These are phyloP conservation scores for Caenorhabditis virilis DNA, from an alignment of 2,888 invertebrate genomes.

Conservation along the genomic window DNA sequence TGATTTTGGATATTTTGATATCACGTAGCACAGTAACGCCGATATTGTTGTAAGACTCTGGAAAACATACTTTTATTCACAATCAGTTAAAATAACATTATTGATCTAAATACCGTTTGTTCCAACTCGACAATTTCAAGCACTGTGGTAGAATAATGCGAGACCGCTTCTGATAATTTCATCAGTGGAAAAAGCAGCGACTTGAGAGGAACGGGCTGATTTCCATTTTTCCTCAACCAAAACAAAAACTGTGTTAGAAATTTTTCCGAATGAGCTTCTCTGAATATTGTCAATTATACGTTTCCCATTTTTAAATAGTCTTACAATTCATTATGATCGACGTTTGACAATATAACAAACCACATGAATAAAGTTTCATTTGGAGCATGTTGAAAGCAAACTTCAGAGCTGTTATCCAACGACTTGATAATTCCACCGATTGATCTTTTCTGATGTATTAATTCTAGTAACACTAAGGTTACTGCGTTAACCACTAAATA, in stretches of 20 bases:
- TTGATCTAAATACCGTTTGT: too few species aligned
- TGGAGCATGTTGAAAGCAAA: slow-evolving; percentile 18
- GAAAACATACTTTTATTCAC: too few species aligned
- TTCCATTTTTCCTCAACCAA: background rate
- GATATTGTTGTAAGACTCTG: too few species aligned
- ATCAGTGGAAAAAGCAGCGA: background rate
- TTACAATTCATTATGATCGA: background rate
- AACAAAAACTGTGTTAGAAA: slow-evolving; percentile 12
- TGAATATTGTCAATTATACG: slow-evolving; percentile 9
- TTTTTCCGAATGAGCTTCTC: background rate
- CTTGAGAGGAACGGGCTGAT: background rate
- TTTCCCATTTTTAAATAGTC: background rate
- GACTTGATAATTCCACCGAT: background rate
- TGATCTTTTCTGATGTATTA: background rate
- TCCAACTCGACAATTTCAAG: too few species aligned
- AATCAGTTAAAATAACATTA: too few species aligned
- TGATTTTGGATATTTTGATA: too few species aligned
- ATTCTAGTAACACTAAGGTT: too few species aligned
- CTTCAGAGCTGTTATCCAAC: background rate
- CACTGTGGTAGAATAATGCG: too few species aligned
- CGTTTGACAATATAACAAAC: slow-evolving; percentile 3
- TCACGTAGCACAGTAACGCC: too few species aligned
- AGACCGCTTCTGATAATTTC: background rate
- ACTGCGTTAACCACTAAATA: too few species aligned
- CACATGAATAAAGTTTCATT: slow-evolving; percentile 11